Base-by-base conservation (phyloP, 2,113 vertebrate species). In the Malurus elegans region DNA sequence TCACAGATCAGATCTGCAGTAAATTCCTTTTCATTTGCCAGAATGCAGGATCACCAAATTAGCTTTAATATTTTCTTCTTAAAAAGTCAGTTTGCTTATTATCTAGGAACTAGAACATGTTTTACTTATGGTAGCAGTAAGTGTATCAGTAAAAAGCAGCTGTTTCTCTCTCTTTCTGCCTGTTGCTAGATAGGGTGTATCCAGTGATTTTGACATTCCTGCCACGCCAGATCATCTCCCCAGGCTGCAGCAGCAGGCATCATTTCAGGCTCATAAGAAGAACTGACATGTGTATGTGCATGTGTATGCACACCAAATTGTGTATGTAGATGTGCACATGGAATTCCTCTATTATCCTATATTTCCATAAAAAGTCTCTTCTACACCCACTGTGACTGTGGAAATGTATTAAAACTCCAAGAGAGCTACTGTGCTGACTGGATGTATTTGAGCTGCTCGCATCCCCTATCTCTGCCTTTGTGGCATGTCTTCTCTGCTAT, bases 121-220 rank as follows among this genome's bases (percentile, higher is more conserved):
- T 50, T 74, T 70, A 45, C 47, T 70, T n/a, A 58, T 58, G 31
- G 44, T 32, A 74, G 61, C 34, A 66, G 50, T 62, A 53, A 45
- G 14, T 42, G 6, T 38, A 28, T 72, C 44, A 47, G 53, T 44
- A 36, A 47, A 19, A 80, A 67, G 53, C 38, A 75, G 58, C 85
- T 74, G 2, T 71, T 38, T 8, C 4, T 65, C 8, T 94, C 57
- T 26, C 34, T 56, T 74, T 60, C 70, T 89, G 90, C 65, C 44
- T 84, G 6, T 67, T 61, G 42, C 73, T 85, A 24, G 7, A 45
- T 19, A 83, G 90, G 61, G 82, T 79, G 20, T 88, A 69, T 76
- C 54, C 86, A 50, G 45, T 62, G 40, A 88, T 86, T 79, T 40
- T 75, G 79, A 72, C 71, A 85, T 95, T 96, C 70, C 79, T 93